Base-by-base conservation (phyloP, 2,113 vertebrate genomes). In the Pavo muticus region DNA sequence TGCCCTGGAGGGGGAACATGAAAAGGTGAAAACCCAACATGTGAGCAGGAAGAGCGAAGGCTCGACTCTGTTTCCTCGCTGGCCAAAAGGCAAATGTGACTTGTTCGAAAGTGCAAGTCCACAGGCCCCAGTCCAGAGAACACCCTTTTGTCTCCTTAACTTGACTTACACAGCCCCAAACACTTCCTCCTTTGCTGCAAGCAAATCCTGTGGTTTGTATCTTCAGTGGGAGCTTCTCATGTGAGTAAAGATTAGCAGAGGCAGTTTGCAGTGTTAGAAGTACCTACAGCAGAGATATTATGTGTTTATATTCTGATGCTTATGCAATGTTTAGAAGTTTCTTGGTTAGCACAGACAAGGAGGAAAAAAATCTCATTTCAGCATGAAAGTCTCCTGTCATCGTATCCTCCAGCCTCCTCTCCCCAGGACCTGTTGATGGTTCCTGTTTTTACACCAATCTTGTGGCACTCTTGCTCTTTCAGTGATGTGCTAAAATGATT, bases 11-110 rank as follows among this genome's bases (percentile, higher is more conserved):
- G 88, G 76, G 70, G 72, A 85, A 45, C 23, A 29, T 14, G n/a
- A 27, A 32, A 87, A 95, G 83, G 56, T 71, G 87, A 87, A 95
- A 87, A 94, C 77, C 42, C 76, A 77, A 50, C 24, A 0, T 40
- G n/a, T 32, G 39, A 91, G 44, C 6, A 73, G 63, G 63, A 92
- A 89, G 76, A 86, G 40, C 1, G 2, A 91, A 82, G 79, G 70
- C 42, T 77, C 72, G 44, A 93, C 63, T 76, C 84, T 95, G 73
- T 40, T 67, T 76, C 39, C n/a, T 57, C 32, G 3, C 9, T 52
- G 73, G 12, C 27, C 65, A 37, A 68, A 47, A 79, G 24, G 3
- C 61, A 74, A 71, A 82, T n/a, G 19, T 65, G 67, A 23, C n/a
- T 77, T 84, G 65, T 54, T 44, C 2, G 1, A 74, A 44, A 79